Percentiles rank a stretch among this genome's conserved stretches.
Evolutionary conservation across 2,797 vertebrate species (phyloP).

Genomic region (Mormyrus hasselquistii): DNA sequence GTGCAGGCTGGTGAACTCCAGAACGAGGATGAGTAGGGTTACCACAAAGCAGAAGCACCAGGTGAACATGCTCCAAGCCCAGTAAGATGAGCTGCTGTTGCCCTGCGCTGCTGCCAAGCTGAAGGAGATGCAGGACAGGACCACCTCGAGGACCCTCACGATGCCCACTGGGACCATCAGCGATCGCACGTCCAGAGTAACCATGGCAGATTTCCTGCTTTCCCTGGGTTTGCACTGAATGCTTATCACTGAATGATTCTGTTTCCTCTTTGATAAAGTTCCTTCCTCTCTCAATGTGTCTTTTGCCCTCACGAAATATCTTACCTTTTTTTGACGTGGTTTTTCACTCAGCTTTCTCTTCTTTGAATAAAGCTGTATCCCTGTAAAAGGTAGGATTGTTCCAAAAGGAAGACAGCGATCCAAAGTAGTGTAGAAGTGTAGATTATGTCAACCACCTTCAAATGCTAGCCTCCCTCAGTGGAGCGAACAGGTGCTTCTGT

Average conservation of each 20-base stretch:
- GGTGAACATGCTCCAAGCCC: slow-evolving; percentile 75
- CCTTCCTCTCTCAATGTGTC: not conserved
- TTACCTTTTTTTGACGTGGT: not conserved
- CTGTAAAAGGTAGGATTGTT: not conserved
- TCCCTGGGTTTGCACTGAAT: not conserved
- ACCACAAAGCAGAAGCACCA: slow-evolving; percentile 75
- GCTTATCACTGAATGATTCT: not conserved
- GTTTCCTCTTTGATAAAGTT: not conserved
- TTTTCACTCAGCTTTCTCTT: not conserved
- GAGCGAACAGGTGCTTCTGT: not conserved
- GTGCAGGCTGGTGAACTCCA: slow-evolving; percentile 61
- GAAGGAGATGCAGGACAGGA: slow-evolving; percentile 69
- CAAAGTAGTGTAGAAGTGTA: not conserved
- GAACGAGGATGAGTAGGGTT: slow-evolving; percentile 62
- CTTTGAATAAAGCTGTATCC: not conserved
- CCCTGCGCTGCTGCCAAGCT: slow-evolving; percentile 63
- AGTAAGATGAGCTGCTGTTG: rapidly evolving
- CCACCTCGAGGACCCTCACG: slow-evolving; percentile 58
- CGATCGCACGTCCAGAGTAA: slow-evolving; percentile 40
- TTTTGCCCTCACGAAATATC: not conserved
- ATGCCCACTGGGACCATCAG: slow-evolving; percentile 61
- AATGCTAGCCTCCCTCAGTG: not conserved
- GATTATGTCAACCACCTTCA: not conserved
- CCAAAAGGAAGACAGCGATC: not conserved
- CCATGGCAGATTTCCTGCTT: slow-evolving; percentile 31